phyloP scores from a whole-genome alignment of 2,797 vertebrate species.

The Sylvia borin region DNA sequence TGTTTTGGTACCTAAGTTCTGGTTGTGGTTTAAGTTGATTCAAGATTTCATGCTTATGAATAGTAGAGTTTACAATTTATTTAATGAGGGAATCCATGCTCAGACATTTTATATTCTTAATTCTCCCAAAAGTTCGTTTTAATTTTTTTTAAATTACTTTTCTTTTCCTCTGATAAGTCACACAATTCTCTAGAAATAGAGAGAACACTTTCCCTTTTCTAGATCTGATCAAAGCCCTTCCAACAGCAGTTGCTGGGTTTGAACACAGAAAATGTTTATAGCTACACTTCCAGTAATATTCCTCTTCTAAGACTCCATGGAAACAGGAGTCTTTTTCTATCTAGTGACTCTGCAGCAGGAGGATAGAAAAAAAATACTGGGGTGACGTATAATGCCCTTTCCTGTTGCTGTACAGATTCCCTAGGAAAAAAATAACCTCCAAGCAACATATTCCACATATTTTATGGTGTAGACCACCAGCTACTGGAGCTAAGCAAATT shows the following conservation, averaged over 20 bases:
- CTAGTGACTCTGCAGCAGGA: neutral
- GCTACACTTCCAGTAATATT: neutral
- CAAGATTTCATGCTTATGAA: neutral
- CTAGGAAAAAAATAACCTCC: neutral
- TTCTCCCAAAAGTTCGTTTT: rapidly evolving
- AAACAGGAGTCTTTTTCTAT: neutral
- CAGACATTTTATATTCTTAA: neutral
- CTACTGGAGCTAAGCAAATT: neutral
- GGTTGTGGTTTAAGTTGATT: neutral
- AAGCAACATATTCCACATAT: neutral
- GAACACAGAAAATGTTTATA: neutral
- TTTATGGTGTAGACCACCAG: neutral
- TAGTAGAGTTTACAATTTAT: neutral
- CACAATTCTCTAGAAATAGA: neutral
- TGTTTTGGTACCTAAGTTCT: neutral
- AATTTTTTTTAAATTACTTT: neutral
- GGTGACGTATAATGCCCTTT: neutral
- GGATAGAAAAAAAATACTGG: neutral
- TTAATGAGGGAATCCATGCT: neutral
- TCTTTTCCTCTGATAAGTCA: neutral
- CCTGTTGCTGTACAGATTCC: neutral
- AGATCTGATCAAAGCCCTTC: neutral
- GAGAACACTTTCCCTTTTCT: neutral
- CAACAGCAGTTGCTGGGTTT: neutral
- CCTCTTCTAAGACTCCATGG: neutral